Base-by-base conservation (phyloP, 2,888 invertebrate species). In the Euplagia quadripunctaria region DNA sequence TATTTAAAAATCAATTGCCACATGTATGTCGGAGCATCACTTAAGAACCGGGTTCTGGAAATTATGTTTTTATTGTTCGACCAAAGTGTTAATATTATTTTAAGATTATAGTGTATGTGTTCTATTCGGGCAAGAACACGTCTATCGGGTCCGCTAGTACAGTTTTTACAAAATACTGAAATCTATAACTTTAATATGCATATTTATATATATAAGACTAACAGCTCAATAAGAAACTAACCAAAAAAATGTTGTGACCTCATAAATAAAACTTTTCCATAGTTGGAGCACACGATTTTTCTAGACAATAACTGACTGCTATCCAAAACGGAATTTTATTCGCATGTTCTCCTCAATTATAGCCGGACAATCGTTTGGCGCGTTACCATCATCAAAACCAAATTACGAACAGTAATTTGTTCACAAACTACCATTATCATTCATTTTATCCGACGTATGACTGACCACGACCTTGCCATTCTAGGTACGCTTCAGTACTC, bases 381-480 rank as follows among this genome's bases (percentile, higher is more conserved):
- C 64, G 71, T 79, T 81, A 82, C 77, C 78, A 82, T 85, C 85
- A 83, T 82, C 81, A 75, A 69, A 75, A 76, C 82, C 74, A 82
- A 84, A 86, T 85, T 79, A 81, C 82, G 65, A 69, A 72, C 66
- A 72, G 79, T 77, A 81, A 83, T 84, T 80, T 82, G 72, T 72
- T 72, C 73, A 69, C 72, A 76, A 80, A 75, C 77, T 46, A 72
- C 73, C 77, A 81, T 84, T 85, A 85, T 80, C 76, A 80, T 71
- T 80, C 80, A 81, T 86, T 80, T 85, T 83, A 81, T 85, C 74
- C 71, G 73, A 68, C 80, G 75, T 77, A 75, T 82, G 80, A 82
- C 79, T 86, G 86, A 80, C 86, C 86, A 80, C 84, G 88, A 86
- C 89, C 89, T 89, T 89, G 87, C 70, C 73, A 81, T 79, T 70